Percentiles rank a stretch among this genome's conserved stretches.
These are phyloP conservation scores for Meta bourneti DNA, from an alignment of 2,888 invertebrate species.

Conservation along the genomic window DNA sequence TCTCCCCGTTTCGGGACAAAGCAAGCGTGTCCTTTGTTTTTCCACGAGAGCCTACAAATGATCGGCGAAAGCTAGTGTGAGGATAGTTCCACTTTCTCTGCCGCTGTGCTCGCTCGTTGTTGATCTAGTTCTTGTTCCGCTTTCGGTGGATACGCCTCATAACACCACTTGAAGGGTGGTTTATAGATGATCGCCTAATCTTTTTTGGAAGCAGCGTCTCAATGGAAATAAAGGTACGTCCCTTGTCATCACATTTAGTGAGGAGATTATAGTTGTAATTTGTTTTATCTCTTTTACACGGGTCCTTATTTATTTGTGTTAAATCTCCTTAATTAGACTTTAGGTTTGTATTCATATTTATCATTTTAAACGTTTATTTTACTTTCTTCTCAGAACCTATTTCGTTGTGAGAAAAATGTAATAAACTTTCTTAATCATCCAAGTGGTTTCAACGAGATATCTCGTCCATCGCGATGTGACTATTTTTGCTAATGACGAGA, in stretches of 20 bases:
- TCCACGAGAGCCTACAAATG: conserved; percentile 11
- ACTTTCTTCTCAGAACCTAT: too few species aligned
- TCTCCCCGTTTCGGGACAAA: not conserved
- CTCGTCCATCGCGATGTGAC: too few species aligned
- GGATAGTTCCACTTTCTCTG: conserved; percentile 32
- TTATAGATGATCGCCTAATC: not conserved
- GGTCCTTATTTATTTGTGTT: too few species aligned
- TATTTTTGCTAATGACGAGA: too few species aligned
- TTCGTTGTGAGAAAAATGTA: too few species aligned
- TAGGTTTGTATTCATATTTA: too few species aligned
- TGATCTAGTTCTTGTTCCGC: not conserved
- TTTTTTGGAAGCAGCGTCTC: not conserved
- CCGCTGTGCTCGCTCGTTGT: not conserved
- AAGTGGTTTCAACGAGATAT: too few species aligned
- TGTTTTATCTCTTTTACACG: too few species aligned
- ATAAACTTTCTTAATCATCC: too few species aligned
- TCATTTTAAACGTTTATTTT: too few species aligned
- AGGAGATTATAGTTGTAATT: too few species aligned
- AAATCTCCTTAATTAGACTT: too few species aligned
- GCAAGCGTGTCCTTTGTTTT: conserved; percentile 31
- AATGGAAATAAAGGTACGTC: conserved; percentile 16
- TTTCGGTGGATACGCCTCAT: conserved; percentile 12
- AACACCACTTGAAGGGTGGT: not conserved
- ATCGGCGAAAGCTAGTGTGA: not conserved
- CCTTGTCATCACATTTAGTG: not conserved